A percentile compares a stretch with the other conserved stretches of the same genome.
These are phyloP conservation scores for Drosophila rufa DNA, from an alignment of 1,140 invertebrate species.

Conservation along the genomic window DNA sequence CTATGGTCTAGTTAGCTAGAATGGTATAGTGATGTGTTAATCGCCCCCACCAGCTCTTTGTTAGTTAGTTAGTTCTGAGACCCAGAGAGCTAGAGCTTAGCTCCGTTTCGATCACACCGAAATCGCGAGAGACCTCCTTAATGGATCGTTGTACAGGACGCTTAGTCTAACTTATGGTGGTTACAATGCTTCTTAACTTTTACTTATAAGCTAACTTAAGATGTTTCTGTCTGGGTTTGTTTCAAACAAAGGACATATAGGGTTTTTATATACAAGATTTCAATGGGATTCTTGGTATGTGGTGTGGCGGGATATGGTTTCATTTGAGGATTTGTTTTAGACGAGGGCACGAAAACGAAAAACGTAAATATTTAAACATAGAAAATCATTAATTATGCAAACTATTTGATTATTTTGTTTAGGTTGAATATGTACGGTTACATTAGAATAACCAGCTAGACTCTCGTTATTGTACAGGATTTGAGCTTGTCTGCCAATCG, in stretches of 20 bases:
- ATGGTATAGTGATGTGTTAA: constrained; percentile 43
- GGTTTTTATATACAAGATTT: constrained; percentile 77
- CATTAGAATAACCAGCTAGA: constrained; percentile 59
- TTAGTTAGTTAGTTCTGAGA: neutral
- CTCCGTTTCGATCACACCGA: constrained; percentile 60
- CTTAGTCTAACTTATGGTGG: constrained; percentile 18
- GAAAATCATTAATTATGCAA: constrained; percentile 81
- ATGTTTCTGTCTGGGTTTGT: constrained; percentile 50
- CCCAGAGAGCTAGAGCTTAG: constrained; percentile 7
- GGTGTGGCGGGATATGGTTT: constrained; percentile 49
- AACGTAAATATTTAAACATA: constrained; percentile 79
- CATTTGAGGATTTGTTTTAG: constrained; percentile 73
- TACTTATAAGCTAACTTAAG: constrained; percentile 41
- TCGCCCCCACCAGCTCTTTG: constrained; percentile 28
- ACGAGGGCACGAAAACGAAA: constrained; percentile 83
- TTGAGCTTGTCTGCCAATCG: constrained; percentile 64
- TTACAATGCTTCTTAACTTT: constrained; percentile 8
- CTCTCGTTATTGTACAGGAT: constrained; percentile 42
- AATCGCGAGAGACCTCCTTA: constrained; percentile 13
- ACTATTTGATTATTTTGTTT: constrained; percentile 77
- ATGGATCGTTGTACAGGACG: constrained; percentile 2
- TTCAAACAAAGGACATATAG: constrained; percentile 82
- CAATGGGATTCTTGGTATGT: constrained; percentile 57
- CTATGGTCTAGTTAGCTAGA: constrained; percentile 58
- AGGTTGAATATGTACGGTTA: constrained; percentile 37